phyloP scores from a whole-genome alignment of 2,888 invertebrate species.

The Lycophotia porphyrea region DNA sequence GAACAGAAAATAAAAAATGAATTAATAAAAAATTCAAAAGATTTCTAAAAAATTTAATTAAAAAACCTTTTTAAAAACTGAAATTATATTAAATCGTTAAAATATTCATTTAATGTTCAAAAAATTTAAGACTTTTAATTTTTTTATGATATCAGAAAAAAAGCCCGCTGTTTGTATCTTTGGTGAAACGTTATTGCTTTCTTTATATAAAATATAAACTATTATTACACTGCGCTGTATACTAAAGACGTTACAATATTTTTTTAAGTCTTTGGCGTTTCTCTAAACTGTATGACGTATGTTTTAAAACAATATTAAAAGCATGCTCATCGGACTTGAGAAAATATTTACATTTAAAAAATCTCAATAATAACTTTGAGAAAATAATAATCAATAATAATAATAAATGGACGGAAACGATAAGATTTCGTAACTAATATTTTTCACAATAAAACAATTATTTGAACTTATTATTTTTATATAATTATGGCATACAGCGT shows the following conservation, averaged over 20 bases:
- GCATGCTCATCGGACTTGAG: constrained; percentile 68
- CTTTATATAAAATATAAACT: constrained; percentile 70
- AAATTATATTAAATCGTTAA: neutral
- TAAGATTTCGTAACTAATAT: constrained; percentile 83
- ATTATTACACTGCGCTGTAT: constrained; percentile 69
- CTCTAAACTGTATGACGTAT: constrained; percentile 88
- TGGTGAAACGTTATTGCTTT: constrained; percentile 84
- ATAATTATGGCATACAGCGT: constrained; percentile 75
- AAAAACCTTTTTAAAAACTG: neutral
- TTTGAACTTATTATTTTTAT: constrained; percentile 81
- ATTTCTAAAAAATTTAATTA: no score
- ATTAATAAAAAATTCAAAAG: neutral
- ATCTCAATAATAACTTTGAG: constrained; percentile 71
- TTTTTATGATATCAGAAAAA: constrained; percentile 69
- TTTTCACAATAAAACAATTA: constrained; percentile 74
- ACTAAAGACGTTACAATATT: constrained; percentile 75
- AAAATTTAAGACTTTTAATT: neutral
- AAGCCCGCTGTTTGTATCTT: constrained; percentile 77
- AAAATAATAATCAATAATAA: constrained; percentile 76
- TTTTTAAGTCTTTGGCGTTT: constrained; percentile 87
- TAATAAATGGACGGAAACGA: constrained; percentile 88
- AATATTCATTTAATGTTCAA: neutral
- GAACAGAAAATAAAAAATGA: neutral
- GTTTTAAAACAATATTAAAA: constrained; percentile 75
- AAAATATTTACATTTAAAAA: constrained; percentile 69